Percentiles rank a stretch among this genome's conserved stretches.
Conservation (phyloP, 2,888 invertebrate genomes). For the Liopterus haemorrhoidalis region DNA sequence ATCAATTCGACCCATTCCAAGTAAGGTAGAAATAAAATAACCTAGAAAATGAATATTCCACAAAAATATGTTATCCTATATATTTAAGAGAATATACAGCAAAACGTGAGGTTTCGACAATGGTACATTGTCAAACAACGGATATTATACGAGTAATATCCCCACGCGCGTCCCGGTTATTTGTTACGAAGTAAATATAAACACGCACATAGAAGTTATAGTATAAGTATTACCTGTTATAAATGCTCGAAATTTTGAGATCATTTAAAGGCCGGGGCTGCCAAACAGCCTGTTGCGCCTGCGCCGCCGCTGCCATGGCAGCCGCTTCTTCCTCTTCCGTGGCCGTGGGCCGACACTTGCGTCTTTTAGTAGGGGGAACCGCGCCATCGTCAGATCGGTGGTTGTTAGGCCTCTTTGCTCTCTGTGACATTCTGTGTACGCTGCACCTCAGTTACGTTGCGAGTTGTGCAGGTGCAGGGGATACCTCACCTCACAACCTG, state of each 20-base stretch:
- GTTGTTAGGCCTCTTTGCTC: slow-evolving; percentile 70
- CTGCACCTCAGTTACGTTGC: slow-evolving; percentile 22
- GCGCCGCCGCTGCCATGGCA: slow-evolving; percentile 47
- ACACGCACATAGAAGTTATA: too few species aligned
- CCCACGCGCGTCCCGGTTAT: too few species aligned
- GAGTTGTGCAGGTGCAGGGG: slow-evolving; percentile 25
- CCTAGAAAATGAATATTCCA: too few species aligned
- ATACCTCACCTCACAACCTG: slow-evolving; percentile 27
- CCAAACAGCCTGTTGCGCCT: slow-evolving; percentile 55
- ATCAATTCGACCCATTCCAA: too few species aligned
- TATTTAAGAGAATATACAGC: too few species aligned
- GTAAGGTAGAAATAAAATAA: too few species aligned
- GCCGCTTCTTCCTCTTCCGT: slow-evolving; percentile 51
- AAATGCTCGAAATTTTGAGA: slow-evolving; percentile 83
- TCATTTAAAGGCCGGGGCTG: slow-evolving; percentile 78
- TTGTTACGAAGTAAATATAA: too few species aligned
- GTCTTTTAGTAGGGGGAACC: slow-evolving; percentile 67
- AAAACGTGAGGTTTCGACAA: too few species aligned
- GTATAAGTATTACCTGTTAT: slow-evolving; percentile 58
- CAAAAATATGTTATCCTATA: too few species aligned
- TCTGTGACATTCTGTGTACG: slow-evolving; percentile 59
- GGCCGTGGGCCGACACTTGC: slow-evolving; percentile 65
- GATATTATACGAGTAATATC: too few species aligned
- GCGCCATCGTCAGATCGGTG: slow-evolving; percentile 63
- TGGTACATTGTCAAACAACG: too few species aligned